phyloP scores from a whole-genome alignment of 2,797 vertebrate genomes.

The Anisognathus igniventris region DNA sequence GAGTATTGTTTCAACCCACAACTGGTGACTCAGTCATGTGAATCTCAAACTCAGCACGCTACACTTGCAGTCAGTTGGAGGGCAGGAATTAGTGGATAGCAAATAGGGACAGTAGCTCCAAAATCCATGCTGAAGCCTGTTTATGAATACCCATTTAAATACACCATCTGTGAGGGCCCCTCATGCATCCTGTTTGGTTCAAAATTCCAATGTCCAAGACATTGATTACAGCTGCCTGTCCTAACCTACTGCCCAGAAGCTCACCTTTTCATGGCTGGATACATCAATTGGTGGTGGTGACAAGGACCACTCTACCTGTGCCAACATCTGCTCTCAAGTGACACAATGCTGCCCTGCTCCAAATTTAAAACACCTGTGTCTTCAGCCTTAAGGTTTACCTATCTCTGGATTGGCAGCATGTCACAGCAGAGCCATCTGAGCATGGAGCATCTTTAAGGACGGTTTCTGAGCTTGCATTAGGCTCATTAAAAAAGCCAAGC shows the following conservation, averaged over 20 bases:
- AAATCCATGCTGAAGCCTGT: neutral
- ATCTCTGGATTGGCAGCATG: rapidly evolving
- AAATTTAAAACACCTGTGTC: neutral
- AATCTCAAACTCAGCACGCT: rapidly evolving
- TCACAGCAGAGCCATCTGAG: neutral
- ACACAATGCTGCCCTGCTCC: neutral
- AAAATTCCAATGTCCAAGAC: neutral
- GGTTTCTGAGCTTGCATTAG: neutral
- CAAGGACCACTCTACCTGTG: neutral
- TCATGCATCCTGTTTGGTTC: neutral
- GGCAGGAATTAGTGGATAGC: neutral
- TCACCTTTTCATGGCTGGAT: neutral
- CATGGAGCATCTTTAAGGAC: neutral
- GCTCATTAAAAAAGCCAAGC: neutral
- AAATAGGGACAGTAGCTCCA: neutral
- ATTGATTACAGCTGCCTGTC: neutral
- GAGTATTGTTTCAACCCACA: neutral
- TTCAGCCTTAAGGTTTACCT: neutral
- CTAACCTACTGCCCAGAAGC: neutral
- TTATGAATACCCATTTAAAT: neutral
- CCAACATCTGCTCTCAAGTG: neutral
- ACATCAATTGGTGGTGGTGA: neutral
- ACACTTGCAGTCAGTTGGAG: neutral
- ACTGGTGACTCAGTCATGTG: neutral
- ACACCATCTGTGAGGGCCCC: neutral